Conservation (phyloP, 64 coral and sea anemone genomes). For the Montipora capricornis region DNA sequence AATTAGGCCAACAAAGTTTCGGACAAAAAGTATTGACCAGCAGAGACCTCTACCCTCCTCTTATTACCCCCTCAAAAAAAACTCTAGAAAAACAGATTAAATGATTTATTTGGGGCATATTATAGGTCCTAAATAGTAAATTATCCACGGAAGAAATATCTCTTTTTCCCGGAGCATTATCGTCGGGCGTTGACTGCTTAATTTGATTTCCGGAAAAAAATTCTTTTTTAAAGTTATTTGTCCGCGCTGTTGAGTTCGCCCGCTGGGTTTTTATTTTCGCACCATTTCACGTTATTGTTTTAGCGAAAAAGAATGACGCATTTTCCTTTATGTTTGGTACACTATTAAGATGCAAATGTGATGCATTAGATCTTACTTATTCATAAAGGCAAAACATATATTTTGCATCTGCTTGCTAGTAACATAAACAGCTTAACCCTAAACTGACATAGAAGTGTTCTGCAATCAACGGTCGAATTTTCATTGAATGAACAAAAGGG, state of each 20-base stretch:
- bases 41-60: no score
- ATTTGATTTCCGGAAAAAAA: no score
- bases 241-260: not conserved
- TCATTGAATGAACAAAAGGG: not conserved
- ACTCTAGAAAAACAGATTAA: no score
- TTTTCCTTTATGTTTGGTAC: not conserved
- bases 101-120: no score
- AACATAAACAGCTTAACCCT: not conserved
- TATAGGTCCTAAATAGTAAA: no score
- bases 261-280: not conserved
- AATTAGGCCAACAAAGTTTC: no score
- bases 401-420: conserved; percentile 13
- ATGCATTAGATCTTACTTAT: conserved; percentile 15
- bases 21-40: no score
- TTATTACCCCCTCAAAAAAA: no score
- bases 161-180: no score
- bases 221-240: no score
- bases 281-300: not conserved
- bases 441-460: not conserved
- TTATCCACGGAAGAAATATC: no score
- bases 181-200: no score
- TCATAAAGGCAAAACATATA: conserved; percentile 6
- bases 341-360: conserved; percentile 18
- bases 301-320: not conserved
- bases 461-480: not conserved